These are phyloP conservation scores for Amphiprion clarkii DNA, from an alignment of 2,797 vertebrate species.

Conservation along the genomic window DNA sequence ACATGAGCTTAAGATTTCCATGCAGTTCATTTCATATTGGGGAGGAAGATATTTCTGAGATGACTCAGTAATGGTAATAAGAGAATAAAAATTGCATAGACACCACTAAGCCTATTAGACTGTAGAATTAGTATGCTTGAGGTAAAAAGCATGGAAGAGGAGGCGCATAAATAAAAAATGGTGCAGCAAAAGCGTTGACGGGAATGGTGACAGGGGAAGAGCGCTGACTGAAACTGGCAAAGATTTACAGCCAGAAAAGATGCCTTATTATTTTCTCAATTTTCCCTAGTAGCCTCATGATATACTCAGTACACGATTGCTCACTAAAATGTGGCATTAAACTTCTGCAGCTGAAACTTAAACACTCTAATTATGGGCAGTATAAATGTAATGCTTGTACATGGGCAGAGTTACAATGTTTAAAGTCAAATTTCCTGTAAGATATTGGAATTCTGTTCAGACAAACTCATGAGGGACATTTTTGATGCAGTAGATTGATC, in stretches of 20 bases:
- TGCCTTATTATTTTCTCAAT: slow-evolving; percentile 46
- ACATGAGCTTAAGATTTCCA: neutral
- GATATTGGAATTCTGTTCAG: slow-evolving; percentile 21
- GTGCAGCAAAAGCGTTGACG: slow-evolving; percentile 57
- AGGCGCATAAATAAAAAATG: slow-evolving; percentile 74
- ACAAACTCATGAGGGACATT: slow-evolving; percentile 18
- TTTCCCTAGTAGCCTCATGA: slow-evolving; percentile 10
- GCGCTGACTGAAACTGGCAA: slow-evolving; percentile 46
- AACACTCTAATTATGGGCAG: slow-evolving; percentile 19
- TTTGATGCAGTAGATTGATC: slow-evolving; percentile 21
- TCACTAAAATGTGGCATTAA: slow-evolving; percentile 29
- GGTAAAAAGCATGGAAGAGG: slow-evolving; percentile 37
- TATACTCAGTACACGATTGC: slow-evolving; percentile 7
- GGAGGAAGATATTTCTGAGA: slow-evolving; percentile 10
- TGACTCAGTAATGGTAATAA: slow-evolving; percentile 9
- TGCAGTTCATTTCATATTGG: slow-evolving; percentile 16
- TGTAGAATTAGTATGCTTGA: slow-evolving; percentile 51
- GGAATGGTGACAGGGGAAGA: slow-evolving; percentile 61
- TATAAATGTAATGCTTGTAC: slow-evolving; percentile 24
- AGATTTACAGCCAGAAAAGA: slow-evolving; percentile 62
- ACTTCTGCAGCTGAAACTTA: slow-evolving; percentile 15
- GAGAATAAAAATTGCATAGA: slow-evolving; percentile 32
- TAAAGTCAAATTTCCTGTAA: slow-evolving; percentile 35
- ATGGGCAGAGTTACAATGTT: slow-evolving; percentile 13
- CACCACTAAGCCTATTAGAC: slow-evolving; percentile 33